Percentiles rank a stretch among this genome's conserved stretches.
These are phyloP conservation scores for Clarias pachynema DNA, from an alignment of 2,797 vertebrate species.

Conservation along the genomic window DNA sequence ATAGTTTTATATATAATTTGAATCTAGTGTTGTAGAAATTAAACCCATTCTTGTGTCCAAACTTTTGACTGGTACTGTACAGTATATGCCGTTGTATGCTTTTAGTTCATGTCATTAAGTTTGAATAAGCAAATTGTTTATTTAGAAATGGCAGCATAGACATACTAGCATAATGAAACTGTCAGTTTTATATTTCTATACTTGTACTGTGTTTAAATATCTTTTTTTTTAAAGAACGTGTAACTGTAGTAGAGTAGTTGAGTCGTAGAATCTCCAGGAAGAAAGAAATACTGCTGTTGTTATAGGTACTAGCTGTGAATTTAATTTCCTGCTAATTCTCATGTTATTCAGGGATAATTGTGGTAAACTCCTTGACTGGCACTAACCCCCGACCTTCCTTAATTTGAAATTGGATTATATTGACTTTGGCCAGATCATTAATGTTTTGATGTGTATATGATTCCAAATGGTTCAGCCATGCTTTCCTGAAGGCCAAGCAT, in stretches of 20 bases:
- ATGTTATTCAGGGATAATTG: slow-evolving; percentile 30
- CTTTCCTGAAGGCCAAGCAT: slow-evolving; percentile 39
- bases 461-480: slow-evolving; percentile 43
- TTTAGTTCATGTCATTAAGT: background rate
- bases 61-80: no score
- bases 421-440: slow-evolving; percentile 45
- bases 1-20: no score
- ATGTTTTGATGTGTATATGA: slow-evolving; percentile 29
- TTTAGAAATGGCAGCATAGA: background rate
- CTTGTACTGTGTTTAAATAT: background rate
- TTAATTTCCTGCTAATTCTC: slow-evolving; percentile 8
- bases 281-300: background rate
- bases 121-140: background rate
- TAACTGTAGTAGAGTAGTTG: background rate
- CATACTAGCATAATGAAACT: background rate
- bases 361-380: slow-evolving; percentile 39
- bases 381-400: slow-evolving; percentile 35
- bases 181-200: background rate
- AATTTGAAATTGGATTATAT: slow-evolving; percentile 33
- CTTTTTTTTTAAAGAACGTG: background rate
- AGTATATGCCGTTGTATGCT: no score
- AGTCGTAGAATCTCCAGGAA: background rate
- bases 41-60: no score
- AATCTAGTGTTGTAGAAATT: no score
- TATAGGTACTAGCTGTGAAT: background rate